Evolutionary conservation across 2,888 invertebrate species (phyloP).

Genomic region (Lithophane semibrunnea): DNA sequence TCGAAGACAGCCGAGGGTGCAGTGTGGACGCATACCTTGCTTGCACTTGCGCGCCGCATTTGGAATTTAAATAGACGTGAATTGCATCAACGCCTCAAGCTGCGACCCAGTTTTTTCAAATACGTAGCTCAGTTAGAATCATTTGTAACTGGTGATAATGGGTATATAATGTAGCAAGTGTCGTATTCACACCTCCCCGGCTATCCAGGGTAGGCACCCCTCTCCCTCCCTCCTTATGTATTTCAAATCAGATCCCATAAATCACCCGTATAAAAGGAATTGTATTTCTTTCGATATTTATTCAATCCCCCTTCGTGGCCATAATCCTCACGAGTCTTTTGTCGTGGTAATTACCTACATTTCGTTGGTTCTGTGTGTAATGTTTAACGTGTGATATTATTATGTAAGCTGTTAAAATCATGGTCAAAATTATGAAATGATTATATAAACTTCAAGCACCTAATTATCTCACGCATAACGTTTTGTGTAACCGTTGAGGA

Average conservation of each 20-base stretch:
- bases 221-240: slow-evolving; percentile 78
- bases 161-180: slow-evolving; percentile 68
- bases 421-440: slow-evolving; percentile 17
- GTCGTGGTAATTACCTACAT: slow-evolving; percentile 53
- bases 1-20: slow-evolving; percentile 74
- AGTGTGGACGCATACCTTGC: slow-evolving; percentile 78
- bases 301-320: slow-evolving; percentile 64
- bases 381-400: slow-evolving; percentile 34
- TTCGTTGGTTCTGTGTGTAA: slow-evolving; percentile 31
- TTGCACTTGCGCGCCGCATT: slow-evolving; percentile 87
- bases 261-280: slow-evolving; percentile 72
- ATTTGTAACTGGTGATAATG: slow-evolving; percentile 68
- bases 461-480: slow-evolving; percentile 26
- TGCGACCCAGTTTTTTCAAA: slow-evolving; percentile 81
- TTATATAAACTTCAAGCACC: slow-evolving; percentile 9
- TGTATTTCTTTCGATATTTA: slow-evolving; percentile 71
- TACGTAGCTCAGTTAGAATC: slow-evolving; percentile 63
- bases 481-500: slow-evolving; percentile 23
- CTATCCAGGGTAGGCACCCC: slow-evolving; percentile 75
- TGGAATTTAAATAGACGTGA: slow-evolving; percentile 87
- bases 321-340: slow-evolving; percentile 57
- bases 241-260: slow-evolving; percentile 81
- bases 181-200: slow-evolving; percentile 69
- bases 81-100: slow-evolving; percentile 80
- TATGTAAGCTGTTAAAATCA: slow-evolving; percentile 40